Conservation (phyloP, 2,113 vertebrate species). For the Enhydra lutris region DNA sequence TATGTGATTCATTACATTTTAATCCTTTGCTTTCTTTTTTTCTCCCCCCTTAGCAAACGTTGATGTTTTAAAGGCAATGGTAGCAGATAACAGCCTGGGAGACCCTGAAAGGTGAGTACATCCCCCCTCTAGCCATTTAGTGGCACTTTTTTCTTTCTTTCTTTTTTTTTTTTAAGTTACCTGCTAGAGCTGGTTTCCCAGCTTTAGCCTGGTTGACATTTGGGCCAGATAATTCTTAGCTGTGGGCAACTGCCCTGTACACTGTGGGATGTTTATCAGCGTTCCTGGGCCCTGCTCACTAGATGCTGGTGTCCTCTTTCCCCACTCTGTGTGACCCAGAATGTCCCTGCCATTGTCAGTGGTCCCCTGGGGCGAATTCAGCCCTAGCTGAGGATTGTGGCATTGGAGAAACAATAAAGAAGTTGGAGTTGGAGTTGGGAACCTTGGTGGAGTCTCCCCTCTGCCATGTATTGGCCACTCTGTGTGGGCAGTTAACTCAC, state of each 20-base stretch:
- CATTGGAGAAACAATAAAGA: too few relatives aligned
- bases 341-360: neutral
- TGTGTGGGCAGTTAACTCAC: neutral
- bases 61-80: slow-evolving; percentile 95
- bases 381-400: neutral
- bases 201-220: neutral
- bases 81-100: slow-evolving; percentile 86
- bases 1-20: neutral
- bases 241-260: neutral
- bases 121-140: too few relatives aligned
- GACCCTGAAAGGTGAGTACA: slow-evolving; percentile 92
- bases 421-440: neutral
- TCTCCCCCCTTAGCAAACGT: slow-evolving; percentile 88
- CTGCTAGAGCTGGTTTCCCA: neutral
- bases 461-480: fast-evolving
- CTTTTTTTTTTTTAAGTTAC: neutral
- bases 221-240: neutral
- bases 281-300: neutral
- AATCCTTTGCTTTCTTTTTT: neutral
- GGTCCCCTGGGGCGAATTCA: neutral
- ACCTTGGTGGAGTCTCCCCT: neutral
- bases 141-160: neutral
- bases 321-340: neutral
- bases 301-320: too few relatives aligned
- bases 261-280: neutral